phyloP scores from a whole-genome alignment of 2,888 invertebrate species.

The Macrophya annulata region DNA sequence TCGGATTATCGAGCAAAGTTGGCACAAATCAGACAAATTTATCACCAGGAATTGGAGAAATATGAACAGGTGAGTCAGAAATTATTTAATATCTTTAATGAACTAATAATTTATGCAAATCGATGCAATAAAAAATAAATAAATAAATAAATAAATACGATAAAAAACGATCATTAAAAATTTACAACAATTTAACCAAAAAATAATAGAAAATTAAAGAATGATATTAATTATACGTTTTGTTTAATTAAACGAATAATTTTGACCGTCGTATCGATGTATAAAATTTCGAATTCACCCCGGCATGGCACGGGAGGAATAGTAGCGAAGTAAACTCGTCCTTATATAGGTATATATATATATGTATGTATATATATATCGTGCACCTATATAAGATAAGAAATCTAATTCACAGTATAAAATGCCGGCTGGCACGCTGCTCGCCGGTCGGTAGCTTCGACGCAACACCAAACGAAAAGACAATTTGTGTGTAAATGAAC shows the following conservation, averaged over 20 bases:
- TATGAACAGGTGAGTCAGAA: conserved; percentile 92
- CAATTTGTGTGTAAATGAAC: conserved; percentile 75
- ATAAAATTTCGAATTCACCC: conserved; percentile 32
- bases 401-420: conserved; percentile 54
- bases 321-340: background rate
- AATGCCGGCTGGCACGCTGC: conserved; percentile 50
- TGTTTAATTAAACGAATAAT: conserved; percentile 29
- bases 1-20: conserved; percentile 99
- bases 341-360: background rate
- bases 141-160: no score
- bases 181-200: background rate
- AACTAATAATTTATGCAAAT: background rate
- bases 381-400: conserved; percentile 43
- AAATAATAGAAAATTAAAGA: no score
- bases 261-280: conserved; percentile 5
- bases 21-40: conserved; percentile 98
- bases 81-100: conserved; percentile 16
- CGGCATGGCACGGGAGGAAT: background rate
- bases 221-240: conserved; percentile 16
- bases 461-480: conserved; percentile 56
- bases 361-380: no score
- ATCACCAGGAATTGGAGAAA: conserved; percentile 99
- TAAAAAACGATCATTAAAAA: background rate
- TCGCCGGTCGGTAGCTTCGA: conserved; percentile 46
- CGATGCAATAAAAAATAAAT: background rate